Base-by-base conservation (phyloP, 2,888 invertebrate genomes). In the Drosophila subquinaria region DNA sequence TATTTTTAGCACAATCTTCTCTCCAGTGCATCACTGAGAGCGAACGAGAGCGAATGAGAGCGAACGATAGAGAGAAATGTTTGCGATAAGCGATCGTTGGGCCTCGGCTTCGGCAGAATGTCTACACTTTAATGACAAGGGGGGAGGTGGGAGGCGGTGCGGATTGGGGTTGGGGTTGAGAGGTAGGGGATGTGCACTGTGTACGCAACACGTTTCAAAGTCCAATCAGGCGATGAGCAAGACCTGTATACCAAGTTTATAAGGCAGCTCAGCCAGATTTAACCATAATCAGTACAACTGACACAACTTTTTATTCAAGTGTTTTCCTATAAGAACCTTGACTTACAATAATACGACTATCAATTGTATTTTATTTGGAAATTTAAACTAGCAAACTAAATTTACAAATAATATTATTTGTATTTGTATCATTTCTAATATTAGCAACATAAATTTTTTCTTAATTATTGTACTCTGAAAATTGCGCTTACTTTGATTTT, bases 1-100 rank as follows among this genome's bases (percentile, higher is more conserved):
- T 90, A 90, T 90, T 90, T 90, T 90, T 90, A 90, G 89, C 84
- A 88, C 71, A 81, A 69, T 79, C 81, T 71, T 36, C 38, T 69
- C 64, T 20, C 64, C 30, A 73, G 55, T 51, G 62, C 59, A 42
- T 40, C 9, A 47, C 30, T 8, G 30, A 6, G 20, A 15, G 47
- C 20, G 71, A 74, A 27, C 8, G 33, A 35, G 20, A 48, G 48
- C 30, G 38, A 13, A 64, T 60, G 15, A 17, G 48, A 27, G 13
- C 9, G 76, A 74, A 36, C 17, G 48, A 17, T 15, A 4, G 11
- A 35, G 38, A n/a, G 68, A n/a, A 45, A 45, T 13, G 27, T 23
- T 23, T 45, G 9, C 6, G 45, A 45, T 76, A 72, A 76, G 68
- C 64, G 67, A 52, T 63, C 60, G 43, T 67, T 71, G 71, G 52